phyloP scores from a whole-genome alignment of 2,888 invertebrate genomes.

The Thera obeliscata region DNA sequence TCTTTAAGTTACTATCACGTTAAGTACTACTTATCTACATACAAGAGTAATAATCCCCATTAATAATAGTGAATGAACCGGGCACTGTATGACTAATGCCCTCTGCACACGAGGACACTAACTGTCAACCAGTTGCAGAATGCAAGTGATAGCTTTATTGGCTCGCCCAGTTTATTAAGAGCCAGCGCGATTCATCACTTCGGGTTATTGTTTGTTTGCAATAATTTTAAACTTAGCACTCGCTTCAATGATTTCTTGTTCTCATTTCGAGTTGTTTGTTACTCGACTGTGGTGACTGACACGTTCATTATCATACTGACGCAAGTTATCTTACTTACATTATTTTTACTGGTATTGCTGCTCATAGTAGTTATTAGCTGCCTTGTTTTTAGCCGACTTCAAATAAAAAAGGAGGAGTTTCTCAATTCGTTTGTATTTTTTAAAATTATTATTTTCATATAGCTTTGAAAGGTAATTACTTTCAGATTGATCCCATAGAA shows the following conservation, averaged over 20 bases:
- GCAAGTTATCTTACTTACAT: too few relatives aligned
- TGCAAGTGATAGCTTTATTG: constrained; percentile 25
- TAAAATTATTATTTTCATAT: too few relatives aligned
- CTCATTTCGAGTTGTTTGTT: not conserved
- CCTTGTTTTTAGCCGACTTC: too few relatives aligned
- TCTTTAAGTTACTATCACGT: too few relatives aligned
- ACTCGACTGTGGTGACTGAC: not conserved
- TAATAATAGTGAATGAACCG: constrained; percentile 15
- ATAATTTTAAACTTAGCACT: constrained; percentile 16
- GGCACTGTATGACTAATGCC: constrained; percentile 17
- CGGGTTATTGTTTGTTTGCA: constrained; percentile 19
- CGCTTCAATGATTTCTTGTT: constrained; percentile 4
- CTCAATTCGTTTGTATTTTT: too few relatives aligned
- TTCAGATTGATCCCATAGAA: too few relatives aligned
- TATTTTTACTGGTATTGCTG: too few relatives aligned
- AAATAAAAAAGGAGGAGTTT: too few relatives aligned
- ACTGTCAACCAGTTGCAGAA: constrained; percentile 17
- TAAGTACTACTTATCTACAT: not conserved
- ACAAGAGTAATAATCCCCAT: not conserved
- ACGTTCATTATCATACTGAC: not conserved
- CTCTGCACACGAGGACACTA: constrained; percentile 23
- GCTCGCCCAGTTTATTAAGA: constrained; percentile 13
- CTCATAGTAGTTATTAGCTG: too few relatives aligned
- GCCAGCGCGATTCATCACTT: constrained; percentile 14
- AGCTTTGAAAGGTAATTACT: too few relatives aligned